phyloP scores from a whole-genome alignment of 2,113 vertebrate species.

The Hydrochoerus hydrochaeris region DNA sequence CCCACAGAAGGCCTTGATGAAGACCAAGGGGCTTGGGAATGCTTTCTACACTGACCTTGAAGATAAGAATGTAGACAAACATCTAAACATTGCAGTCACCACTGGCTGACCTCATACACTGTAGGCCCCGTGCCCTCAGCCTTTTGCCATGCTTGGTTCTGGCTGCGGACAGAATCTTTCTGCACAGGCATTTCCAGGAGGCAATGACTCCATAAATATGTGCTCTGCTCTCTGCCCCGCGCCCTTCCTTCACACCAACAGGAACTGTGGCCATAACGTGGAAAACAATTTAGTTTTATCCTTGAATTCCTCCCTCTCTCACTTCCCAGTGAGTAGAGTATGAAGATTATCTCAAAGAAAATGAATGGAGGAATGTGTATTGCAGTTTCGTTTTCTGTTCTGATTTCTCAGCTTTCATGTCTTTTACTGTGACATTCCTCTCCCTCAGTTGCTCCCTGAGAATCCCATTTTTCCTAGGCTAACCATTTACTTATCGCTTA shows the following conservation, averaged over 20 bases:
- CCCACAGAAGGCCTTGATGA: not conserved
- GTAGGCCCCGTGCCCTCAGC: not conserved
- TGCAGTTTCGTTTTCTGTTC: not conserved
- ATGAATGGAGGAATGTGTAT: not conserved
- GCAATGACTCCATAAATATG: not conserved
- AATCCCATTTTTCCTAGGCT: not conserved
- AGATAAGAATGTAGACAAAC: not conserved
- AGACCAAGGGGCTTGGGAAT: not conserved
- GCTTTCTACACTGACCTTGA: not conserved
- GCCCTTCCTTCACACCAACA: not conserved
- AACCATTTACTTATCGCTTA: not conserved
- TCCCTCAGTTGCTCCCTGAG: not conserved
- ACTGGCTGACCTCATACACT: not conserved
- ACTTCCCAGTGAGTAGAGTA: not conserved
- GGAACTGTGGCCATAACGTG: not conserved
- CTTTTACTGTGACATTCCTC: not conserved
- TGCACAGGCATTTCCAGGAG: not conserved
- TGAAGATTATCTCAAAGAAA: not conserved
- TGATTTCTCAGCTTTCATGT: slow-evolving; percentile 25
- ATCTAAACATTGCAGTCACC: not conserved
- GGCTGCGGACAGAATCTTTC: not conserved
- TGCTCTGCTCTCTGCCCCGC: not conserved
- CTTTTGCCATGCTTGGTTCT: not conserved
- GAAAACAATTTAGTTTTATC: not conserved
- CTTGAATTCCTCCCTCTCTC: not conserved